Evolutionary conservation across 2,113 vertebrate species (phyloP).

Genomic region (Bambusicola thoracicus): DNA sequence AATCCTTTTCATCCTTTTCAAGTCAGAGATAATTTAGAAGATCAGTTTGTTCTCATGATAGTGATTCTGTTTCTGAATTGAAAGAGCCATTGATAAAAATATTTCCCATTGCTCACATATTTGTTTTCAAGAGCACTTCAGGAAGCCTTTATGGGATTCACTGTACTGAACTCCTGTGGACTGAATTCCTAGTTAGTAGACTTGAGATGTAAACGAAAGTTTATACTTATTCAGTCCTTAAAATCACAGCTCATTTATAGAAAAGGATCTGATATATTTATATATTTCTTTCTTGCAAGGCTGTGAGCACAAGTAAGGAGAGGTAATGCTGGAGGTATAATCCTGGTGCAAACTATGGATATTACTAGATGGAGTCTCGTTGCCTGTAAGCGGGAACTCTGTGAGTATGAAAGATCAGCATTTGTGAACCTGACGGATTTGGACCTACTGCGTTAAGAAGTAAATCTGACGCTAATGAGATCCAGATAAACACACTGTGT

Average conservation of each 20-base stretch:
- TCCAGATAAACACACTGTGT: neutral
- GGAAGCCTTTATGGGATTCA: neutral
- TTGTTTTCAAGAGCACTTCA: neutral
- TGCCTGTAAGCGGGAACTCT: neutral
- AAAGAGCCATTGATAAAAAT: neutral
- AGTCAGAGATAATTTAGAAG: neutral
- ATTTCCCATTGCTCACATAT: neutral
- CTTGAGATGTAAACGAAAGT: neutral
- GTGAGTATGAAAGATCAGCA: neutral
- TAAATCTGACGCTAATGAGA: slow-evolving; percentile 18
- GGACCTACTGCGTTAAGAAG: neutral
- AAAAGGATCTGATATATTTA: neutral
- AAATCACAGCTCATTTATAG: neutral
- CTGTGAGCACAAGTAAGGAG: neutral
- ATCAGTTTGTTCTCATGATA: neutral
- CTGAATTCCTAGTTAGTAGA: neutral
- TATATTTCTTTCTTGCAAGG: neutral
- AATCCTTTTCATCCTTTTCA: neutral
- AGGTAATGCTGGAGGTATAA: neutral
- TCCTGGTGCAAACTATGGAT: neutral
- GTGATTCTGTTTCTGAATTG: neutral
- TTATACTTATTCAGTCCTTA: neutral
- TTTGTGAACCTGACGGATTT: neutral
- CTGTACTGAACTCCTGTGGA: neutral
- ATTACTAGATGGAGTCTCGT: neutral